Conservation (phyloP, 2,797 vertebrate species). For the Chelonia mydas region DNA sequence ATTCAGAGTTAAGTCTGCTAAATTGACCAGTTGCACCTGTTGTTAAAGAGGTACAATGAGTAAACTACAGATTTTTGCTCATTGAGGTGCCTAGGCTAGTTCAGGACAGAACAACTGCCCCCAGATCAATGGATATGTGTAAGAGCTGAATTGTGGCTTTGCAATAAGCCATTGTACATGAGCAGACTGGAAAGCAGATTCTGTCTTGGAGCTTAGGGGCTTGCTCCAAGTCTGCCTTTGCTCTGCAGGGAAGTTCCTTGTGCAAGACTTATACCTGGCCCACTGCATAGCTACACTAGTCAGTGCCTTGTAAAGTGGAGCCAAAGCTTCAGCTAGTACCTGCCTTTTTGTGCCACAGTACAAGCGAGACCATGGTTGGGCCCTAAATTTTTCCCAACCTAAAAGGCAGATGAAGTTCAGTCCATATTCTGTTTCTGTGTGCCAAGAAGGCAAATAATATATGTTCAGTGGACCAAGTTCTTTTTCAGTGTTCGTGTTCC, state of each 20-base stretch:
- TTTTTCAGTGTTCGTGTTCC: background rate
- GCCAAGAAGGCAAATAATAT: background rate
- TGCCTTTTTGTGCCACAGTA: background rate
- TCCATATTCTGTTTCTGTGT: background rate
- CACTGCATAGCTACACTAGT: background rate
- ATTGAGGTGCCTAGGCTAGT: background rate
- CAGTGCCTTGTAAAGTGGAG: background rate
- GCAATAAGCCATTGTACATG: background rate
- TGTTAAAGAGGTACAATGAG: background rate
- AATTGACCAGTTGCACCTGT: slow-evolving; percentile 26
- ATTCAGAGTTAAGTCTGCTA: slow-evolving; percentile 15
- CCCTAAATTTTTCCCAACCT: background rate
- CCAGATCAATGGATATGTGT: background rate
- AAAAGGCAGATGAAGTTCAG: background rate
- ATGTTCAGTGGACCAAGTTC: background rate
- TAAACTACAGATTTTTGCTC: background rate
- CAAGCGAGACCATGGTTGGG: background rate
- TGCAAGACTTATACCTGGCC: background rate
- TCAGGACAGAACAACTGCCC: background rate
- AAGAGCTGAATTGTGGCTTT: background rate
- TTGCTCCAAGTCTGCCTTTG: background rate
- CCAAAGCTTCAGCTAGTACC: background rate
- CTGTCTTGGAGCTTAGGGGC: background rate
- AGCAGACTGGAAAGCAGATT: background rate
- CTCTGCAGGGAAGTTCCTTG: background rate